phyloP scores from a whole-genome alignment of 2,797 vertebrate species.

The Tarsius wallacei region DNA sequence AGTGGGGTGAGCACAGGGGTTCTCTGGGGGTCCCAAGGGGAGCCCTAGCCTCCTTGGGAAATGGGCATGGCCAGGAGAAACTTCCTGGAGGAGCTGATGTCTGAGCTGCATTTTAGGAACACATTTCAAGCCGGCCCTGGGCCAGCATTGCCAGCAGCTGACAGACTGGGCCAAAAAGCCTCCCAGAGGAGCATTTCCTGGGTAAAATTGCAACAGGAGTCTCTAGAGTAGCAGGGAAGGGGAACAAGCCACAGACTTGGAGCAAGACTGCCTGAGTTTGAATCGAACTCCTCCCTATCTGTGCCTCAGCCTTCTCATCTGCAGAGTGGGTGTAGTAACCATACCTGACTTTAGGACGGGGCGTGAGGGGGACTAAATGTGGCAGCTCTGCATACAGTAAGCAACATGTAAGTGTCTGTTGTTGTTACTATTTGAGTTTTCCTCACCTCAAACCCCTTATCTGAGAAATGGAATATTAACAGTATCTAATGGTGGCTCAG shows the following conservation, averaged over 20 bases:
- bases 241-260: neutral
- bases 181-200: neutral
- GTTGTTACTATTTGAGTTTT: neutral
- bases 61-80: neutral
- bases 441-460: neutral
- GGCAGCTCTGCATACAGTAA: neutral
- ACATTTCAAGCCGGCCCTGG: neutral
- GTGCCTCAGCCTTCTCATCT: neutral
- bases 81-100: neutral
- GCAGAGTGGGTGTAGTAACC: neutral
- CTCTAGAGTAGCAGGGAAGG: neutral
- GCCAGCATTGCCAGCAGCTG: neutral
- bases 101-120: neutral
- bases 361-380: neutral
- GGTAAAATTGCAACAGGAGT: neutral
- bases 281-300: neutral
- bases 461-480: neutral
- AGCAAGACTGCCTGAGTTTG: neutral
- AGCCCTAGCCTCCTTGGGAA: neutral
- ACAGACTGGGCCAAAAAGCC: rapidly evolving
- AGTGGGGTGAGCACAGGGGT: neutral
- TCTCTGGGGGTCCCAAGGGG: too few relatives aligned
- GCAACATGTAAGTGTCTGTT: neutral
- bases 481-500: too few relatives aligned
- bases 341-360: neutral